A percentile compares a stretch with the other conserved stretches of the same genome.
These are phyloP conservation scores for Notoglanidium macrostoma DNA, from an alignment of 2,797 vertebrate species.

Conservation along the genomic window DNA sequence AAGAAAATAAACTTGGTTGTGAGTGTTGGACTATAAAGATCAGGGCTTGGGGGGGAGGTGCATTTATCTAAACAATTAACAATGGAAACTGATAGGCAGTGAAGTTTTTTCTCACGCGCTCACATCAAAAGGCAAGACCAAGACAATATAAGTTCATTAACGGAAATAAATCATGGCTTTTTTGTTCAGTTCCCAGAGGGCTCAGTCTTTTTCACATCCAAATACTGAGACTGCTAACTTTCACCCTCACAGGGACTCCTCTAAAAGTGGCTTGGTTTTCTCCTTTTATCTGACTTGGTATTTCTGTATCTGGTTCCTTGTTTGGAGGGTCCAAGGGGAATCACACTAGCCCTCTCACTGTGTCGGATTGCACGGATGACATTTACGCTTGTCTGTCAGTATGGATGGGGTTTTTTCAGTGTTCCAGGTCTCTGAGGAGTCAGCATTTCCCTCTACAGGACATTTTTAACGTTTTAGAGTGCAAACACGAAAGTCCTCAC, in stretches of 20 bases:
- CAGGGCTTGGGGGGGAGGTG: neutral
- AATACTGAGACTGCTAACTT: slow-evolving; percentile 57
- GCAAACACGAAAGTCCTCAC: neutral
- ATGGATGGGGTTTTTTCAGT: neutral
- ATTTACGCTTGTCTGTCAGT: slow-evolving; percentile 48
- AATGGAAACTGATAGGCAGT: slow-evolving; percentile 34
- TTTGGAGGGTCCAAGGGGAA: slow-evolving; percentile 59
- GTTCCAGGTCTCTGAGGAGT: slow-evolving; percentile 25
- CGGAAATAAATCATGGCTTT: slow-evolving; percentile 59
- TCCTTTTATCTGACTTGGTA: slow-evolving; percentile 62
- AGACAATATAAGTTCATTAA: slow-evolving; percentile 64
- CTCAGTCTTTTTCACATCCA: slow-evolving; percentile 62
- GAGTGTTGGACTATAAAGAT: slow-evolving; percentile 2
- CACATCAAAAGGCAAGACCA: slow-evolving; percentile 42
- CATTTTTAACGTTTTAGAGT: neutral
- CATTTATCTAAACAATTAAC: slow-evolving; percentile 29
- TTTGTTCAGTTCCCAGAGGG: slow-evolving; percentile 64
- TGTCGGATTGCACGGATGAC: slow-evolving; percentile 50
- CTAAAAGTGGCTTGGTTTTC: slow-evolving; percentile 57
- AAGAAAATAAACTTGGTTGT: neutral
- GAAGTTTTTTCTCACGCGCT: slow-evolving; percentile 1
- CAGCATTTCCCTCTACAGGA: slow-evolving; percentile 34
- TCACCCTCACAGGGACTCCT: slow-evolving; percentile 58
- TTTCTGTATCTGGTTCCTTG: slow-evolving; percentile 70
- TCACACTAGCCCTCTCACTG: slow-evolving; percentile 24